Evolutionary conservation across 2,888 invertebrate genomes (phyloP), one percentile per base, ranked within the genome.

Genomic region (Mythimna albipuncta): DNA sequence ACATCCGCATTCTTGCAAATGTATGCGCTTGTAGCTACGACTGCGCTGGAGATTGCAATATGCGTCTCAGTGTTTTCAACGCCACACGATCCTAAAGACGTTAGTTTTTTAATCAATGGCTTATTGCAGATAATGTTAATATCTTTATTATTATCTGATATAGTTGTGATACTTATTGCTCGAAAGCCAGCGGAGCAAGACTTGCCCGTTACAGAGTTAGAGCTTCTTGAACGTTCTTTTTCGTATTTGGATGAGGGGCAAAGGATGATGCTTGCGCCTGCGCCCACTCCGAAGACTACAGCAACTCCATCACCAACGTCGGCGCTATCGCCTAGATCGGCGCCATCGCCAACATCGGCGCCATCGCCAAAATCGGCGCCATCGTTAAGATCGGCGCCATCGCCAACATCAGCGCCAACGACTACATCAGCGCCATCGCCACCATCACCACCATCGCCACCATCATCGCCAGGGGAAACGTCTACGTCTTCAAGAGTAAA

Each of bases 61-160:
- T 19, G 47, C 10, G 2, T 41, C 1, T 2, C 19, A 38, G 26
- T 63, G 9, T 32, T 74, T 16, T 26, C 73, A n/a, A 0, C 13
- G 1, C 2, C 35, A 0, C 10, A 7, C 0, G 0, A 0, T 2
- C 1, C 11, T 0, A 55, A n/a, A 4, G 4, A 7, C 0, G 2
- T 0, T 0, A 0, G 0, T 9, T 38, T 87, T 5, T 83, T 92
- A 13, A 68, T 94, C n/a, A 92, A 94, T 79, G 94, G 91, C n/a
- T 78, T 95, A 13, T 73, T 95, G 13, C 94, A 95, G 6, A 87
- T 94, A 87, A 75, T 94, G 6, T 89, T 66, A 6, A 3, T 58
- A 0, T 5, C 6, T 1, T 16, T 77, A 6, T 2, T 76, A 2
- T 5, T 64, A 0, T n/a, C 38, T 10, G 64, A 69, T 57, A 6